A percentile compares a stretch with the other conserved stretches of the same genome.
phyloP scores from a whole-genome alignment of 2,797 vertebrate species.

The Sylvilagus floridanus region DNA sequence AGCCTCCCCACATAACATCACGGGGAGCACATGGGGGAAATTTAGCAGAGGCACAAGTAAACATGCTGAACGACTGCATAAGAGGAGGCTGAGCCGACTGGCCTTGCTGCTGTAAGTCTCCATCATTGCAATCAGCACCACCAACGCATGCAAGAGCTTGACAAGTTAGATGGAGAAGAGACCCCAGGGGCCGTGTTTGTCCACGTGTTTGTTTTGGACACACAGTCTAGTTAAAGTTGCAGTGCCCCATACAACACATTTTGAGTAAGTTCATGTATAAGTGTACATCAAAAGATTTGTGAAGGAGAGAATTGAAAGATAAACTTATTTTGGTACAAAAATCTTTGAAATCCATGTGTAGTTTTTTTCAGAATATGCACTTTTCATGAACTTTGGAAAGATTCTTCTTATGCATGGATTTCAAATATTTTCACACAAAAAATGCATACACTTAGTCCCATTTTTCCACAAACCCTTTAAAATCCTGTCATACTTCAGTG shows the following conservation, averaged over 20 bases:
- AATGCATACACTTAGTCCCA: no score
- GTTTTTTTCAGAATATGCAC: no score
- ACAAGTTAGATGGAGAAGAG: neutral
- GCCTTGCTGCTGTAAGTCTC: no score
- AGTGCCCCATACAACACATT: neutral
- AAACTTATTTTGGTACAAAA: no score
- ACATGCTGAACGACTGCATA: neutral
- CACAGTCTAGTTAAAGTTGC: neutral
- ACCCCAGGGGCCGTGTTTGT: neutral
- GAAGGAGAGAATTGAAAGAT: no score
- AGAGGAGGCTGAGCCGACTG: neutral
- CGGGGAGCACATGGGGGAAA: neutral
- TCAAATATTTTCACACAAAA: no score
- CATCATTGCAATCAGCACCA: neutral
- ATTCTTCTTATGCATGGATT: no score
- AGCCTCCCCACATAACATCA: neutral
- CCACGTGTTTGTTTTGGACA: neutral
- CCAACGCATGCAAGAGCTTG: neutral
- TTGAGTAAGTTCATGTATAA: neutral
- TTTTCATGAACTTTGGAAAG: no score
- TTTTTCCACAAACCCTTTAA: no score
- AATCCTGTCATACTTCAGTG: neutral
- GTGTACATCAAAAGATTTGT: no score
- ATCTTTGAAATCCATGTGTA: no score
- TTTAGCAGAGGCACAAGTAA: neutral